Conservation (phyloP, 2,888 invertebrate species). For the Gymnoscelis rufifasciata region DNA sequence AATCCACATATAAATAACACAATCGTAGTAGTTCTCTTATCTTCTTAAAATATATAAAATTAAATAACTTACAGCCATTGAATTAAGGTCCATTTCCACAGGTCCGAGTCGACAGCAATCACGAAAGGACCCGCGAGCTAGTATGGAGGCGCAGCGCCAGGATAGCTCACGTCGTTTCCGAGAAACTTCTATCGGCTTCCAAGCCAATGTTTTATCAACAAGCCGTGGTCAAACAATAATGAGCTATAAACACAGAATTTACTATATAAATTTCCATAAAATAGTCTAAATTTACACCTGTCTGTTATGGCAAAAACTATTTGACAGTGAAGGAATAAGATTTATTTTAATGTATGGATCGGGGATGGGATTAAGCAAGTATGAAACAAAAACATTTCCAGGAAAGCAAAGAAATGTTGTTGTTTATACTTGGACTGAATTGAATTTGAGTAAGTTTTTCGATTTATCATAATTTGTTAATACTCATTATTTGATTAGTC, state of each 20-base stretch:
- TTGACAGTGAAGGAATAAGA: neutral
- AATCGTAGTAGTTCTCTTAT: no score
- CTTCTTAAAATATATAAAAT: no score
- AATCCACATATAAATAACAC: no score
- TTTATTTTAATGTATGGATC: slow-evolving; percentile 2
- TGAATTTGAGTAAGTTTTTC: slow-evolving; percentile 17
- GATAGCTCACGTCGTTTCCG: slow-evolving; percentile 90
- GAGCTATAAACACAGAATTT: slow-evolving; percentile 9
- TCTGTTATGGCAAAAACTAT: no score
- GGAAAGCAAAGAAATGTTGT: slow-evolving; percentile 5
- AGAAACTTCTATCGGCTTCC: slow-evolving; percentile 82
- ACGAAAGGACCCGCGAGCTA: slow-evolving; percentile 90
- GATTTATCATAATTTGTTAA: slow-evolving; percentile 38
- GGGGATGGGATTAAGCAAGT: slow-evolving; percentile 12
- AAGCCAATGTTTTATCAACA: slow-evolving; percentile 67
- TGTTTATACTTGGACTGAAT: slow-evolving; percentile 14
- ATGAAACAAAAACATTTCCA: slow-evolving; percentile 10
- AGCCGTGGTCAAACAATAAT: slow-evolving; percentile 42
- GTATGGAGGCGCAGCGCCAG: slow-evolving; percentile 90
- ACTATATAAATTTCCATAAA: slow-evolving; percentile 3
- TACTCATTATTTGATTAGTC: slow-evolving; percentile 67
- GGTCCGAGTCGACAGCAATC: slow-evolving; percentile 92
- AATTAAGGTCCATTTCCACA: slow-evolving; percentile 45
- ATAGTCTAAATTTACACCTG: no score
- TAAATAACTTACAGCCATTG: neutral